Conservation (phyloP, 2,113 vertebrate species). For the Corythoichthys intestinalis region DNA sequence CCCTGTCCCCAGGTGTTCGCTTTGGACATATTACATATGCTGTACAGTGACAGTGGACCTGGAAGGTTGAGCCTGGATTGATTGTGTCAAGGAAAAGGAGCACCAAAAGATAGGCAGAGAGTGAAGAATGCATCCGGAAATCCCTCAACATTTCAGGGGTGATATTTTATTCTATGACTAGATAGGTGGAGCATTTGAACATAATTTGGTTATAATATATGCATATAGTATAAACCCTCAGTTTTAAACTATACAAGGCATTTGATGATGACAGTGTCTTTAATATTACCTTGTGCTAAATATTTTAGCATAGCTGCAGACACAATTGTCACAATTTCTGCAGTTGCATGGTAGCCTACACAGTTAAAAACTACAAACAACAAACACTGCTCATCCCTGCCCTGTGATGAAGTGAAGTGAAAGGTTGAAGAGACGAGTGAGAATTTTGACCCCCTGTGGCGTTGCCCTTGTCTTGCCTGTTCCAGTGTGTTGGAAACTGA, state of each 20-base stretch:
- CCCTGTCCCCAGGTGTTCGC: conserved; percentile 62
- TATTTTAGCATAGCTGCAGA: not conserved
- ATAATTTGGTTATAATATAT: not conserved
- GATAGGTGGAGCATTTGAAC: not conserved
- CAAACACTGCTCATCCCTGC: conserved; percentile 23
- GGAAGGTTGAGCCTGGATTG: conserved; percentile 49
- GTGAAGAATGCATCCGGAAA: conserved; percentile 53
- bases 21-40: conserved; percentile 69
- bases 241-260: not conserved
- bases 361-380: conserved; percentile 44
- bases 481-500: conserved; percentile 59
- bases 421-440: conserved; percentile 46
- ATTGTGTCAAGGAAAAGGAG: conserved; percentile 50
- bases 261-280: not conserved
- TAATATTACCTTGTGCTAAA: not conserved
- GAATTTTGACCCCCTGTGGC: conserved; percentile 47
- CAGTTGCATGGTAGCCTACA: conserved; percentile 32
- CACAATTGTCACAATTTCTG: conserved; percentile 11
- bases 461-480: conserved; percentile 62
- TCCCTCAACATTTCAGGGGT: conserved; percentile 15
- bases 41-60: conserved; percentile 63
- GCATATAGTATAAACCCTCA: not conserved
- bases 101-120: conserved; percentile 55
- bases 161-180: not conserved
- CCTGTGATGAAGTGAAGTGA: conserved; percentile 56